Evolutionary conservation across 2,888 invertebrate genomes (phyloP).

Genomic region (Sarcophaga subvicina): DNA sequence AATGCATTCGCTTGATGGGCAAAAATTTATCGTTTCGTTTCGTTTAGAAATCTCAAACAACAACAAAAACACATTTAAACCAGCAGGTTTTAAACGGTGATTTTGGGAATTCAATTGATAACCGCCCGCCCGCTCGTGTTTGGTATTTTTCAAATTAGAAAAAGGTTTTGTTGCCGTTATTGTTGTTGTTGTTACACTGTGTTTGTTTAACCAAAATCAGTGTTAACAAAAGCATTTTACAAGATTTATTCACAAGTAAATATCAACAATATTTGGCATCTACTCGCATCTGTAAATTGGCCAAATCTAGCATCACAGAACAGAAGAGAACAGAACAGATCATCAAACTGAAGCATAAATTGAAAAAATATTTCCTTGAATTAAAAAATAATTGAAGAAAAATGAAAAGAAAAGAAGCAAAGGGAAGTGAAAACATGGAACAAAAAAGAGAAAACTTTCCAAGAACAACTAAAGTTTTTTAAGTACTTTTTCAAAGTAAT

Average conservation of each 20-base stretch:
- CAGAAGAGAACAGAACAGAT: no score
- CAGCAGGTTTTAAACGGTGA: not conserved
- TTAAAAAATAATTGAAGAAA: not conserved
- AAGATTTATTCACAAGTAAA: not conserved
- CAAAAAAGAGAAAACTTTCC: slow-evolving; percentile 2
- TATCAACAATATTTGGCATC: not conserved
- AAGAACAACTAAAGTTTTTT: slow-evolving; percentile 28
- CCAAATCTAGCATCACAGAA: no score
- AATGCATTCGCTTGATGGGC: not conserved
- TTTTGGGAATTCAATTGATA: no score
- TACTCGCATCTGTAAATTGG: no score
- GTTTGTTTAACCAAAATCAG: not conserved
- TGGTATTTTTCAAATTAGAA: not conserved
- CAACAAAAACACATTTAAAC: not conserved
- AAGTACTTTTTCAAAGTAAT: slow-evolving; percentile 45
- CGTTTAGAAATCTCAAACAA: not conserved
- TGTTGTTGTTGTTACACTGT: no score
- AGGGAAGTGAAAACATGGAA: slow-evolving; percentile 14
- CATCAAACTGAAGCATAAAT: not conserved
- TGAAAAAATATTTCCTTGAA: not conserved
- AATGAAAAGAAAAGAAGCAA: not conserved
- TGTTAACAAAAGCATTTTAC: not conserved
- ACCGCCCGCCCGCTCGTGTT: not conserved
- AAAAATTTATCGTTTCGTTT: no score
- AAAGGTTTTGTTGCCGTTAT: not conserved